Conservation (phyloP, 2,797 vertebrate genomes). For the Oryzias dopingdopingensis region DNA sequence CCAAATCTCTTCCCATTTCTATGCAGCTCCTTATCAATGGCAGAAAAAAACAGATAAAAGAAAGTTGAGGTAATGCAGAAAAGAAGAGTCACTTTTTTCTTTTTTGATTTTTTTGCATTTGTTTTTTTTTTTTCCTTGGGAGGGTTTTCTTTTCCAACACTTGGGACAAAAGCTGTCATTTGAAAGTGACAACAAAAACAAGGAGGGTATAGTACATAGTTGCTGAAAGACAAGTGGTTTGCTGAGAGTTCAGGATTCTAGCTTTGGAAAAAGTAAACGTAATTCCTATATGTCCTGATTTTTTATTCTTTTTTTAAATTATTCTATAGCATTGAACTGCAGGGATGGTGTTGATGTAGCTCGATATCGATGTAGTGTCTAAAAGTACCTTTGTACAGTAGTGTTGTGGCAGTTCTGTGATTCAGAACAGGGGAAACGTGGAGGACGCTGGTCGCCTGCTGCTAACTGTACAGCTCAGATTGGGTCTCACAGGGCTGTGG, state of each 20-base stretch:
- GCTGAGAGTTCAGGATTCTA: constrained; percentile 11
- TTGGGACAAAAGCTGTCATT: constrained; percentile 4
- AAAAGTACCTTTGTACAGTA: constrained; percentile 49
- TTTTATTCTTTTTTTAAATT: constrained; percentile 4
- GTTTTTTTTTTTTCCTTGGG: constrained; percentile 10
- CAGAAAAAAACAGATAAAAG: constrained; percentile 11
- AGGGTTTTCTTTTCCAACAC: constrained; percentile 13
- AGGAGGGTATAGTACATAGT: constrained; percentile 12
- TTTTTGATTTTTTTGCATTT: constrained; percentile 43
- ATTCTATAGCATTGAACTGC: constrained; percentile 6
- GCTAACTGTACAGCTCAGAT: constrained; percentile 15
- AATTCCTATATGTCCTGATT: constrained; percentile 26
- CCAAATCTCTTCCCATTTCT: constrained; percentile 16
- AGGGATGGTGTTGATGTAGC: constrained; percentile 1
- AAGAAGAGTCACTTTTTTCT: constrained; percentile 25
- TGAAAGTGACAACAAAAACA: constrained; percentile 25
- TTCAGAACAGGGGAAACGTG: constrained; percentile 22
- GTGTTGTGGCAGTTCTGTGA: constrained; percentile 20
- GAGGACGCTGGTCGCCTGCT: constrained; percentile 21
- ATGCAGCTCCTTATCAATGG: constrained; percentile 30
- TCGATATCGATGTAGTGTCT: constrained; percentile 56
- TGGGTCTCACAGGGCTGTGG: constrained; percentile 37
- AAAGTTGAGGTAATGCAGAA: constrained; percentile 70
- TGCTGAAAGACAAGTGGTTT: constrained; percentile 41
- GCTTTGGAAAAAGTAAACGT: constrained; percentile 8